Conservation (phyloP, 2,113 vertebrate species). For the Alethe diademata region DNA sequence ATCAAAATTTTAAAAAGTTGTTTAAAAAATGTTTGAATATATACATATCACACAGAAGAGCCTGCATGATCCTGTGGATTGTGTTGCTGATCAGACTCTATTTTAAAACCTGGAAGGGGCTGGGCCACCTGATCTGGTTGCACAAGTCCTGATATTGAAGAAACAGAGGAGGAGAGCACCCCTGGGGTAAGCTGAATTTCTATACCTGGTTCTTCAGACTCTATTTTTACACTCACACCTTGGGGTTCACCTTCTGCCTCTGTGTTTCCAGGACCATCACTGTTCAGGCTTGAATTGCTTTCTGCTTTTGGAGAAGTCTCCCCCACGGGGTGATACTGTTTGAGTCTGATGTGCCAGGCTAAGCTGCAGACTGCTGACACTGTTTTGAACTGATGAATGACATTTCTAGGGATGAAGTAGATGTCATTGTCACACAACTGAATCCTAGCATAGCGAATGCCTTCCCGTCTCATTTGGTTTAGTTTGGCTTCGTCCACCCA, state of each 20-base stretch:
- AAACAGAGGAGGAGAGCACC: conserved; percentile 57
- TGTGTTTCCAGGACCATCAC: conserved; percentile 64
- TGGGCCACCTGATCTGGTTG: conserved; percentile 69
- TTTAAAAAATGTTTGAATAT: conserved; percentile 82
- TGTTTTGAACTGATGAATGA: conserved; percentile 98
- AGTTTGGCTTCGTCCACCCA: conserved; percentile 99
- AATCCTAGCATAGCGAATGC: conserved; percentile 90
- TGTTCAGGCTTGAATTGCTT: conserved; percentile 64
- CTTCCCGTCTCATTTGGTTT: conserved; percentile 96
- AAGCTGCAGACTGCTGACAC: conserved; percentile 98
- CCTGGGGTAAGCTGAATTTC: conserved; percentile 72
- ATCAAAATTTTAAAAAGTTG: conserved; percentile 85
- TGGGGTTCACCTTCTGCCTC: conserved; percentile 73
- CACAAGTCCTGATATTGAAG: conserved; percentile 71
- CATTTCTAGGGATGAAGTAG: conserved; percentile 98
- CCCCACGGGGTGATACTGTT: conserved; percentile 84
- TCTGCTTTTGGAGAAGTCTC: conserved; percentile 69
- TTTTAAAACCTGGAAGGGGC: conserved; percentile 72
- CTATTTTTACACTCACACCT: conserved; percentile 72
- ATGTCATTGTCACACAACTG: conserved; percentile 96
- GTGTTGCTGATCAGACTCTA: conserved; percentile 76
- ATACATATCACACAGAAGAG: conserved; percentile 80
- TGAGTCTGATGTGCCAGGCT: conserved; percentile 96
- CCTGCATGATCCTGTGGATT: conserved; percentile 71
- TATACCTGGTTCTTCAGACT: conserved; percentile 75